phyloP scores from a whole-genome alignment of 2,797 vertebrate species.

The Brachyalestes nurse region DNA sequence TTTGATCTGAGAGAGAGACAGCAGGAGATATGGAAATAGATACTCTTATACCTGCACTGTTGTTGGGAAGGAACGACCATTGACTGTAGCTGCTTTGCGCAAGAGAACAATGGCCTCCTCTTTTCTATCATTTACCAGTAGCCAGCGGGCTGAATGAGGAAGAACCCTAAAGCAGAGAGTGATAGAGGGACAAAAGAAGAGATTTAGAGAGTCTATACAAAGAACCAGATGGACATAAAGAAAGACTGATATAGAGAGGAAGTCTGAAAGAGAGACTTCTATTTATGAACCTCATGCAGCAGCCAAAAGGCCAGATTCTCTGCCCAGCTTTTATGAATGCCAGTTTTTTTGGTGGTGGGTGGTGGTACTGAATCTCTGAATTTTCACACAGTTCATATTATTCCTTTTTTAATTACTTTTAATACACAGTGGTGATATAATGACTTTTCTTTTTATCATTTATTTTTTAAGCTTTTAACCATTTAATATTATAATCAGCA shows the following conservation, averaged over 20 bases:
- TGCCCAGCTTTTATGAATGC: background rate
- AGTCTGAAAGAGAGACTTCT: slow-evolving; percentile 19
- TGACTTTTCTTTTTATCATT: too few species aligned
- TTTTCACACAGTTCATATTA: background rate
- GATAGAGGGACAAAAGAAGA: slow-evolving; percentile 20
- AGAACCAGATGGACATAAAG: slow-evolving; percentile 16
- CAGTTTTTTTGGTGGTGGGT: too few species aligned
- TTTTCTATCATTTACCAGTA: slow-evolving; percentile 77
- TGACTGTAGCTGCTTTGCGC: slow-evolving; percentile 80
- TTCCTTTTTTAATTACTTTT: too few species aligned
- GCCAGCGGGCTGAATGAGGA: slow-evolving; percentile 80
- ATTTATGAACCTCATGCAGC: background rate
- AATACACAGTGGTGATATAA: too few species aligned
- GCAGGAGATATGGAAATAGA: background rate
- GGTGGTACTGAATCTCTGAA: too few species aligned
- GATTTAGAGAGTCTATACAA: slow-evolving; percentile 40
- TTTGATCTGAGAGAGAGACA: slow-evolving; percentile 48
- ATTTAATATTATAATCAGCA: too few species aligned
- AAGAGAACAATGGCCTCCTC: slow-evolving; percentile 83
- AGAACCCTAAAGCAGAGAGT: slow-evolving; percentile 67
- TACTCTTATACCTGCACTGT: slow-evolving; percentile 62
- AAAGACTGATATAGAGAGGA: slow-evolving; percentile 9
- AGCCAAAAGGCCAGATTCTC: background rate
- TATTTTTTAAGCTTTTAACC: too few species aligned
- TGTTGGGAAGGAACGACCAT: slow-evolving; percentile 75